Conservation (phyloP, 2,888 invertebrate species). For the Pantelozetes paolii region DNA sequence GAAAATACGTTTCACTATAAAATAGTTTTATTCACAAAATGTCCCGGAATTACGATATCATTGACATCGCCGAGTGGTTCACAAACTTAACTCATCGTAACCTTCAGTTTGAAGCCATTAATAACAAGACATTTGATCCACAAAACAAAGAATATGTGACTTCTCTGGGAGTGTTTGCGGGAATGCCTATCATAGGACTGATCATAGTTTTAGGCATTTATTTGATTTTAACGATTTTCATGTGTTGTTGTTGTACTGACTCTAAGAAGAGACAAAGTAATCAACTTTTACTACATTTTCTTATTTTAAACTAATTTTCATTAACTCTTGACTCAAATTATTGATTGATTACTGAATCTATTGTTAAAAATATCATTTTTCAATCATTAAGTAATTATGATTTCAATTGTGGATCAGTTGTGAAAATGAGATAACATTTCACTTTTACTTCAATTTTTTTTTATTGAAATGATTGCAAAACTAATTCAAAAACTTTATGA, state of each 20-base stretch:
- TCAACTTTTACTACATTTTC: background rate
- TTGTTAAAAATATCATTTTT: no score
- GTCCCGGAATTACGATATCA: background rate
- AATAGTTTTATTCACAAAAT: no score
- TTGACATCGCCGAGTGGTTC: constrained; percentile 21
- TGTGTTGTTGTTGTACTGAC: background rate
- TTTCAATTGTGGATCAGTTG: no score
- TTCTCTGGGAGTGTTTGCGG: background rate
- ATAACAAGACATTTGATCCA: constrained; percentile 13
- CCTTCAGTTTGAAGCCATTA: background rate
- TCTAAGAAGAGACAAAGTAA: constrained; percentile 8
- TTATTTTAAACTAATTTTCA: background rate
- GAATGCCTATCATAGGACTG: background rate
- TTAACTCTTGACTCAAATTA: no score
- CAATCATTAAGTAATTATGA: no score
- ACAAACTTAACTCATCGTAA: background rate
- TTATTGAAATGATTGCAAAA: no score
- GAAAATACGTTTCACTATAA: background rate
- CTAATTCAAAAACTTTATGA: no score
- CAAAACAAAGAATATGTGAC: background rate
- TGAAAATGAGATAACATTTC: no score
- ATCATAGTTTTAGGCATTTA: background rate
- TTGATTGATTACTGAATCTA: no score
- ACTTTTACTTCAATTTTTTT: no score
- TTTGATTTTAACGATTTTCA: background rate